Conservation (phyloP, 2,888 invertebrate species). For the Glyphotaelius pellucidus region DNA sequence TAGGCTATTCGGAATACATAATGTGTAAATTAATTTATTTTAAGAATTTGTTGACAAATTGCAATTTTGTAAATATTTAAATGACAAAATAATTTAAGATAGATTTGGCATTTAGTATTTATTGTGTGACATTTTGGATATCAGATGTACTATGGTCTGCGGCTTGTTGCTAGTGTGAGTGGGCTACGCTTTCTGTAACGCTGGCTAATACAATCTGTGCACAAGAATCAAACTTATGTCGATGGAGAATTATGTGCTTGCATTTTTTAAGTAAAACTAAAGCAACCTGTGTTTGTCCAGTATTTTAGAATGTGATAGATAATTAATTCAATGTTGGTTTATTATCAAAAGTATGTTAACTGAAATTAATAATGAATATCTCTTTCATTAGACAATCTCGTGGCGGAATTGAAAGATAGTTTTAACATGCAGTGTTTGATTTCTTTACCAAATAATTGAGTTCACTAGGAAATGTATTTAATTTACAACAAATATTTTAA, state of each 20-base stretch:
- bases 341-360: background rate
- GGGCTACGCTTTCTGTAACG: background rate
- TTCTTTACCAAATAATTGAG: background rate
- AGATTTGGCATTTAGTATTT: background rate
- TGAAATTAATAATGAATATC: background rate
- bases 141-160: background rate
- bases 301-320: constrained; percentile 3
- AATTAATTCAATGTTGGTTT: background rate
- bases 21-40: constrained; percentile 3
- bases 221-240: background rate
- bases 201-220: background rate
- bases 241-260: background rate
- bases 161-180: background rate
- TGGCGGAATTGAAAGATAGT: background rate
- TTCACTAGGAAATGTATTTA: background rate
- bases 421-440: background rate
- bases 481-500: background rate
- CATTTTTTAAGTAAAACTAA: background rate
- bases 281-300: background rate
- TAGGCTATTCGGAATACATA: background rate
- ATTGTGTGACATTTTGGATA: background rate
- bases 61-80: constrained; percentile 34
- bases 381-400: background rate
- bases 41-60: constrained; percentile 35
- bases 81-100: constrained; percentile 17